Conservation (phyloP, 2,113 vertebrate genomes). For the Chroicocephalus ridibundus region DNA sequence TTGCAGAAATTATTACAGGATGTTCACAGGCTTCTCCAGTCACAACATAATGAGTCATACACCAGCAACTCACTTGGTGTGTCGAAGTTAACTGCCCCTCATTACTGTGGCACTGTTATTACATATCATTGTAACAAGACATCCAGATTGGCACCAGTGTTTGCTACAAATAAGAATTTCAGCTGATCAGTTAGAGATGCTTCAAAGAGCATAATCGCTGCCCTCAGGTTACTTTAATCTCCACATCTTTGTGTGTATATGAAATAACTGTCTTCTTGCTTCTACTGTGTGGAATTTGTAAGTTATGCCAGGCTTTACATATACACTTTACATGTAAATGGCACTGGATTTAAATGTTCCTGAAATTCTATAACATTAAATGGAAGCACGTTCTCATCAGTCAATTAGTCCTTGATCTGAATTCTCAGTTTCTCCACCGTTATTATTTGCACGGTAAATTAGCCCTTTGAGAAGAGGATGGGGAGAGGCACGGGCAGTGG, state of each 20-base stretch:
- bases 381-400: background rate
- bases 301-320: background rate
- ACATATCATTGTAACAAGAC: background rate
- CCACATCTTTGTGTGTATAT: background rate
- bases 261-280: background rate
- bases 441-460: background rate
- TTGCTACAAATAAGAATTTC: conserved; percentile 1
- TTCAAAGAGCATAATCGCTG: conserved; percentile 20
- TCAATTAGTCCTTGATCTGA: background rate
- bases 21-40: background rate
- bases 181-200: conserved; percentile 17
- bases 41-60: conserved; percentile 13
- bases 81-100: background rate
- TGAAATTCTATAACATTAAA: background rate
- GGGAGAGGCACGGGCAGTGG: background rate
- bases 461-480: background rate
- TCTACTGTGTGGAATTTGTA: background rate
- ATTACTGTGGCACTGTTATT: background rate
- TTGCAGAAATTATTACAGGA: conserved; percentile 3
- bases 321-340: background rate
- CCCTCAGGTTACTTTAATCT: conserved; percentile 18
- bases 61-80: background rate
- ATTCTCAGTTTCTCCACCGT: background rate
- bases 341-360: background rate
- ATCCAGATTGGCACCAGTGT: background rate